Evolutionary conservation across 2,113 vertebrate species (phyloP), one percentile per base, ranked within the genome.

Genomic region (Amphiprion ocellaris): DNA sequence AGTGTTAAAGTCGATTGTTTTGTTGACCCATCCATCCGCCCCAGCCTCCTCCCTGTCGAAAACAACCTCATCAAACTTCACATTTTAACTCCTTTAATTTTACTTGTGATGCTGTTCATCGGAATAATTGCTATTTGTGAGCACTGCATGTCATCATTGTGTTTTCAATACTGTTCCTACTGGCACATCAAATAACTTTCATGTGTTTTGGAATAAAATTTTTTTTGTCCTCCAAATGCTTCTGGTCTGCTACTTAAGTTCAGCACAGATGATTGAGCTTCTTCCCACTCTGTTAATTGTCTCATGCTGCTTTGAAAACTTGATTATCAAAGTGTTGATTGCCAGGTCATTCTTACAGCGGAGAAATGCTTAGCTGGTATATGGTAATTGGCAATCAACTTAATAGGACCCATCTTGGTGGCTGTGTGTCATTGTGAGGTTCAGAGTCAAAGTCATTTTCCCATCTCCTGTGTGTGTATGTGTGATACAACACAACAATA

Each of bases 371-470:
- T 26, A 49, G 46, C 24, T 60, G 55, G 55, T 46, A 26, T 55
- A 33, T 15, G 58, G 62, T 85, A 85, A 87, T 87, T 91, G 77
- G 24, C 74, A 83, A 87, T 88, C 84, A 89, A 46, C 24, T 58
- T 79, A 81, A 88, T 71, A 66, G 49, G 68, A 74, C 19, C 72
- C 77, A 73, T 54, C 64, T 59, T 58, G 66, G 68, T 53, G 66
- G n/a, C 60, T 39, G 64, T 84, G 84, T 80, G 81, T 86, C 64
- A 66, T 69, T 70, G 69, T 7, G 7, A 74, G 61, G 28, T 19
- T 2, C 62, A 33, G 49, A 81, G 56, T 74, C 66, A 82, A 84
- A 88, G 76, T 87, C 4, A 77, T 82, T 70, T 79, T 6, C 33
- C 33, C 15, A 50, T 30, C 10, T 17, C 49, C 12, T 17, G 5